These are phyloP conservation scores for Boloria euphrosyne DNA, from an alignment of 2,888 invertebrate species.

Conservation along the genomic window DNA sequence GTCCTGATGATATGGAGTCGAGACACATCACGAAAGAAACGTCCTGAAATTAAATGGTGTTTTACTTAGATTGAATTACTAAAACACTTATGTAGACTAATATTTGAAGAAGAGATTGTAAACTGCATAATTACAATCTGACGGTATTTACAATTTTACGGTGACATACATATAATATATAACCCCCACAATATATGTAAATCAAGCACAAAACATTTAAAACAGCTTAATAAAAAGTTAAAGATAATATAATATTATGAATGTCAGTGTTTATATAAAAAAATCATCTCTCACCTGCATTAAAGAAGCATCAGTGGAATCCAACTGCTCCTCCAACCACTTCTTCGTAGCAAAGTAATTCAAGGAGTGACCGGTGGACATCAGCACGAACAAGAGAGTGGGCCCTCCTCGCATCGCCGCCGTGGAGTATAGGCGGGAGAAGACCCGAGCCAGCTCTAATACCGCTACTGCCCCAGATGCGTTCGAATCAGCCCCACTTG, in stretches of 20 bases:
- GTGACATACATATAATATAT: too few relatives aligned
- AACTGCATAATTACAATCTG: too few relatives aligned
- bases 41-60: slow-evolving; percentile 80
- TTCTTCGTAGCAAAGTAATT: slow-evolving; percentile 98
- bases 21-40: slow-evolving; percentile 95
- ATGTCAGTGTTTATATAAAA: too few relatives aligned
- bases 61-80: neutral
- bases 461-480: slow-evolving; percentile 94
- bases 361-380: slow-evolving; percentile 93
- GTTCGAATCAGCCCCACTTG: slow-evolving; percentile 95
- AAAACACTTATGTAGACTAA: neutral
- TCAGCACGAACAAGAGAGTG: slow-evolving; percentile 92
- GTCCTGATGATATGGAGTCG: slow-evolving; percentile 88
- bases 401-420: slow-evolving; percentile 87
- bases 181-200: too few relatives aligned
- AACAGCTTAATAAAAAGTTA: neutral
- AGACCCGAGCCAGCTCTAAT: slow-evolving; percentile 92
- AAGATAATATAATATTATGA: too few relatives aligned
- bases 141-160: too few relatives aligned
- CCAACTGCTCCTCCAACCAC: slow-evolving; percentile 96
- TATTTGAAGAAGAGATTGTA: neutral
- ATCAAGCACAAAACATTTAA: neutral
- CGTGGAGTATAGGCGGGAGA: slow-evolving; percentile 92
- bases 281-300: slow-evolving; percentile 85
- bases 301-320: slow-evolving; percentile 86